Evolutionary conservation across 2,888 invertebrate species (phyloP), one percentile per base, ranked within the genome.

Genomic region (Dasysyrphus tricinctus): DNA sequence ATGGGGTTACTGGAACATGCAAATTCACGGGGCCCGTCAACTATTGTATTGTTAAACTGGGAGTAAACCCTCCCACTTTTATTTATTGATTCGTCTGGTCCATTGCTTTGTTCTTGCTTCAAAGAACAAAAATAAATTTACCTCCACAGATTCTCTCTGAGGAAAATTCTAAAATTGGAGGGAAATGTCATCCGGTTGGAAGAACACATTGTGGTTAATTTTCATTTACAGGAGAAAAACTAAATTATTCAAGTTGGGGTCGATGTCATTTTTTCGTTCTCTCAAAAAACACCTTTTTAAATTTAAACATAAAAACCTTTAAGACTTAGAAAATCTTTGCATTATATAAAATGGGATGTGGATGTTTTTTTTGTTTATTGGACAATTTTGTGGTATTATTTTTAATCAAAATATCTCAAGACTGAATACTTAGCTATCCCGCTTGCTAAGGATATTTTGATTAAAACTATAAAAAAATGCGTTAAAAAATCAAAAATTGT

Each of bases 1-100:
- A 37, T 69, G 32, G 19, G 24, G 42, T 65, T 59, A 56, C 32
- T 67, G 54, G 14, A 72, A 67, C 65, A 80, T 76, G 72, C 65
- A 80, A 84, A 84, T 80, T 37, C 34, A 57, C 16, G n/a, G 54
- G 24, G 54, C 39, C 19, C n/a, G 2, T 42, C 59, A 70, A 61
- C 63, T 56, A 19, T 54, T 37, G 8, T 47, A 19, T 70, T 69
- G 9, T 54, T 69, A 42, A 39, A 77, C 42, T 59, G 49, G 12
- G 7, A 44, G 7, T 11, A 44, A 16, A 11, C 12, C 24, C 29
- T 65, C 59, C 47, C 24, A 39, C 49, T 19, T 5, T 42, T 42
- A 51, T 47, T n/a, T 24, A 47, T 16, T 44, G 32, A 34, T 54
- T 49, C 24, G 42, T 42, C 63, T 72, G 72, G 65, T 72, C 75